These are phyloP conservation scores for Akabosia matsudoensis DNA, from an alignment of 1,140 invertebrate species.

Conservation along the genomic window DNA sequence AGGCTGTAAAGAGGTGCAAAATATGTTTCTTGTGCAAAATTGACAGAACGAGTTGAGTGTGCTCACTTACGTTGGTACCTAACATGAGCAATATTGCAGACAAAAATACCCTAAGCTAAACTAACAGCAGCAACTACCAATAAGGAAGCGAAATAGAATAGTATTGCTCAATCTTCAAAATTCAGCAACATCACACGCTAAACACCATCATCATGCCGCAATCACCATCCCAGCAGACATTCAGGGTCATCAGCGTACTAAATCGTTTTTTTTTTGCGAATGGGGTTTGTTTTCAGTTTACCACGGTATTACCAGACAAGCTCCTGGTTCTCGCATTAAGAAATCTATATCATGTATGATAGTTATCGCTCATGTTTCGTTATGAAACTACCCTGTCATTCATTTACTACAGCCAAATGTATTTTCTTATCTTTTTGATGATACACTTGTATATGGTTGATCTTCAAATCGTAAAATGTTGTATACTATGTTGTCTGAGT, in stretches of 20 bases:
- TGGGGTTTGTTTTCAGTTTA: neutral
- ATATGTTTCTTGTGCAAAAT: neutral
- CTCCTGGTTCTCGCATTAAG: too few species aligned
- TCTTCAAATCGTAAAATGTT: too few species aligned
- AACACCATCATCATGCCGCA: too few species aligned
- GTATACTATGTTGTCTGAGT: too few species aligned
- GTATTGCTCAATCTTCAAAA: conserved; percentile 1
- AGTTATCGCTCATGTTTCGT: too few species aligned
- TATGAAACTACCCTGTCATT: too few species aligned
- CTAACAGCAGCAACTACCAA: conserved; percentile 1
- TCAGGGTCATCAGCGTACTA: conserved; percentile 18
- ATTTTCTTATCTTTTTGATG: too few species aligned
- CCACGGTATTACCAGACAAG: neutral
- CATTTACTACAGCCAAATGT: too few species aligned
- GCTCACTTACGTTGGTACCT: neutral
- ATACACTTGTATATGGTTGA: too few species aligned
- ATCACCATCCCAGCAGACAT: neutral
- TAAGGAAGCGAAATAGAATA: conserved; percentile 15
- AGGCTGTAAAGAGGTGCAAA: neutral
- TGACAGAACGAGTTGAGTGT: neutral
- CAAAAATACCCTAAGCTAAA: neutral
- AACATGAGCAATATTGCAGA: neutral
- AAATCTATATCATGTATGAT: too few species aligned
- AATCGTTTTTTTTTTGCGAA: conserved; percentile 22
- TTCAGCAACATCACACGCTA: too few species aligned